Evolutionary conservation across 2,888 invertebrate species (phyloP).

Genomic region (Globia sparganii): DNA sequence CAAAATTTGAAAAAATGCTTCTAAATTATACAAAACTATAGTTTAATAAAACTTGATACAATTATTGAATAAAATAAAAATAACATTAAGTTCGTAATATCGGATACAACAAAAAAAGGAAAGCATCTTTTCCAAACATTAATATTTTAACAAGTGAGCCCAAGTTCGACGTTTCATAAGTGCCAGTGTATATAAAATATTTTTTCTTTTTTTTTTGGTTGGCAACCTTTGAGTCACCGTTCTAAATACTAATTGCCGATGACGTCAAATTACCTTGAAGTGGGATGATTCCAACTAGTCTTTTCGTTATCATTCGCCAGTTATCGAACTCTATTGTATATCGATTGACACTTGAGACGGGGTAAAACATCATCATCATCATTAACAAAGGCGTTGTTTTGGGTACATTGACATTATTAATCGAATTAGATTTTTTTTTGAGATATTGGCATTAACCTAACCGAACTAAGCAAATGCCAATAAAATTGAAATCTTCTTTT

Average conservation of each 20-base stretch:
- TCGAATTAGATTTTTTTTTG: background rate
- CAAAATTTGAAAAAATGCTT: too few species aligned
- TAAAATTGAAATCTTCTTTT: background rate
- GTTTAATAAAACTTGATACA: too few species aligned
- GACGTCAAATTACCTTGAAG: background rate
- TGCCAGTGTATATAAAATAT: background rate
- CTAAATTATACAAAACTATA: too few species aligned
- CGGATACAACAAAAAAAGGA: too few species aligned
- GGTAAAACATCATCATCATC: conserved; percentile 25
- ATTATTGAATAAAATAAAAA: too few species aligned
- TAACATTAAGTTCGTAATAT: too few species aligned
- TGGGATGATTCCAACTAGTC: conserved; percentile 1
- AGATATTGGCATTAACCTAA: too few species aligned
- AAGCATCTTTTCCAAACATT: too few species aligned
- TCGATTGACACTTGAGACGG: conserved; percentile 35
- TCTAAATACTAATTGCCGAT: background rate
- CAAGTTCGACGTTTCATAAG: background rate
- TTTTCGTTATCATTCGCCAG: conserved; percentile 7
- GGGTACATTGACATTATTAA: background rate
- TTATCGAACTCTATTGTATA: conserved; percentile 34
- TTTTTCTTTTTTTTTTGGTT: background rate
- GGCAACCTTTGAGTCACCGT: background rate
- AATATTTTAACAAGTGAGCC: too few species aligned
- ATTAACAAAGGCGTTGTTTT: conserved; percentile 18
- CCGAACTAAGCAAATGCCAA: background rate